Evolutionary conservation across 2,113 vertebrate species (phyloP).

Genomic region (Heterochromis multidens): DNA sequence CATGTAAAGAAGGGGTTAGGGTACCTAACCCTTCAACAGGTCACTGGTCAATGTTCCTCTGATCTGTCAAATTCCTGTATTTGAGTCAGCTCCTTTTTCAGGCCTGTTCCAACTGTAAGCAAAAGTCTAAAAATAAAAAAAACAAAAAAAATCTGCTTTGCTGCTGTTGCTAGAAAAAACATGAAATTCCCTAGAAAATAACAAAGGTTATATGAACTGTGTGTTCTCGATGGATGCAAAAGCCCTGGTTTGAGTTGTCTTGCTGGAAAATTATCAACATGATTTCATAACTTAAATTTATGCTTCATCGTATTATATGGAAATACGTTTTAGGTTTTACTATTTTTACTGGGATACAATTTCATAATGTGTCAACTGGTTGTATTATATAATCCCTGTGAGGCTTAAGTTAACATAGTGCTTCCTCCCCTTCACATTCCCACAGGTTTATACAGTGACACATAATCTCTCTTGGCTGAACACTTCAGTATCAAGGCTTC

Average conservation of each 20-base stretch:
- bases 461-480: slow-evolving; percentile 4
- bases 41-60: neutral
- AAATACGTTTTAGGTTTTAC: neutral
- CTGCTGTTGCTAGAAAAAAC: no score
- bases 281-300: neutral
- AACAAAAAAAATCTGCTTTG: no score
- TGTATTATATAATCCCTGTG: neutral
- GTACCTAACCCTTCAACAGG: neutral
- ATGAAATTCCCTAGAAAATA: no score
- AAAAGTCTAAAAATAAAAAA: neutral
- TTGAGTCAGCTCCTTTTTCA: neutral
- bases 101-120: neutral
- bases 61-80: neutral
- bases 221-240: neutral
- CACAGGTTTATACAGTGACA: neutral
- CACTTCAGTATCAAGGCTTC: neutral
- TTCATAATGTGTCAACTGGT: neutral
- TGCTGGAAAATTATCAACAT: neutral
- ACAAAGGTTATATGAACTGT: neutral
- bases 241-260: neutral
- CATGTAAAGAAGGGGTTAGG: no score
- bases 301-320: neutral
- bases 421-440: neutral
- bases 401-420: neutral
- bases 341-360: neutral